A percentile compares a stretch with the other conserved stretches of the same genome.
Evolutionary conservation across 2,888 invertebrate genomes (phyloP).

Genomic region (Tyria jacobaeae): DNA sequence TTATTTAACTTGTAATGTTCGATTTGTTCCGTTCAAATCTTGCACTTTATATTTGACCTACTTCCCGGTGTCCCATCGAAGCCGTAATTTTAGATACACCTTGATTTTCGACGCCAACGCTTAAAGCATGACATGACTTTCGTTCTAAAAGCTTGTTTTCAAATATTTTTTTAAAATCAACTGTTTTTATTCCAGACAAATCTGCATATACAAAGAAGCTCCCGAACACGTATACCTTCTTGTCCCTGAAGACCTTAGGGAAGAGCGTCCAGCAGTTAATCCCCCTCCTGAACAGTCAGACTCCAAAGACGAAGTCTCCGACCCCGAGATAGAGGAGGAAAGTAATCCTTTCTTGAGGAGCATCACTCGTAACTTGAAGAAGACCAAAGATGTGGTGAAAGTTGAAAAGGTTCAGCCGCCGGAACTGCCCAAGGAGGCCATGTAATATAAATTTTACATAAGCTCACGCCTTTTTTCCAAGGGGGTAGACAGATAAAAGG

Average conservation of each 20-base stretch:
- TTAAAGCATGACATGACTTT: no score
- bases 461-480: no score
- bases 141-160: no score
- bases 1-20: no score
- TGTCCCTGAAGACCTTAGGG: conserved; percentile 61
- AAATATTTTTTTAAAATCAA: no score
- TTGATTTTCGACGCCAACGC: no score
- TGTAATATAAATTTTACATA: conserved; percentile 1
- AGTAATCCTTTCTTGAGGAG: conserved; percentile 60
- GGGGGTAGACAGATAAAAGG: no score
- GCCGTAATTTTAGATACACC: no score
- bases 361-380: conserved; percentile 51
- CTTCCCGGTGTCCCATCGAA: no score
- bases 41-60: no score
- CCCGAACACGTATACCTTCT: conserved; percentile 62
- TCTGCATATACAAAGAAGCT: conserved; percentile 66
- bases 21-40: no score
- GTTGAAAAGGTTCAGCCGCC: background rate
- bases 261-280: conserved; percentile 16
- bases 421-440: conserved; percentile 5
- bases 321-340: conserved; percentile 46
- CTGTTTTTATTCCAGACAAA: conserved; percentile 55
- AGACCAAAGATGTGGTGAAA: conserved; percentile 15
- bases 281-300: background rate
- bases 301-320: conserved; percentile 1